A percentile compares a stretch with the other conserved stretches of the same genome.
Conservation (phyloP, 2,888 invertebrate genomes). For the Caenorhabditis virilis region DNA sequence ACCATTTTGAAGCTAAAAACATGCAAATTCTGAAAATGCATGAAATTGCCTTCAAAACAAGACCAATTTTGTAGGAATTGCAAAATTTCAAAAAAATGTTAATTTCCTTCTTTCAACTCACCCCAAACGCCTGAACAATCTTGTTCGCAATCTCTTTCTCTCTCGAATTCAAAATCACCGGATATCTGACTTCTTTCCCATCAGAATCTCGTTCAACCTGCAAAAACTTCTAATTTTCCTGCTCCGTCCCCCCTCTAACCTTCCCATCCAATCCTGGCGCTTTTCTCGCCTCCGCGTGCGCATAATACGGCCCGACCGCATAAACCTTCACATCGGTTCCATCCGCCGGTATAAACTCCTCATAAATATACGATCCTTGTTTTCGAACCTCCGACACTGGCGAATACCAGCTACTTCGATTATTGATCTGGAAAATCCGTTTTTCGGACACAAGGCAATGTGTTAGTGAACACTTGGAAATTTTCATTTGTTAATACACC, state of each 20-base stretch:
- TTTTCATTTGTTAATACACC: too few species aligned
- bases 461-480: too few species aligned
- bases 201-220: conserved; percentile 97
- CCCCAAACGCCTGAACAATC: conserved; percentile 79
- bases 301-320: conserved; percentile 98
- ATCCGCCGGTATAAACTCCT: conserved; percentile 99
- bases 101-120: conserved; percentile 53
- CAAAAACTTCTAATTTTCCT: too few species aligned
- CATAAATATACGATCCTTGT: conserved; percentile 97
- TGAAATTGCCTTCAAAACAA: too few species aligned
- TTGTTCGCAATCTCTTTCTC: conserved; percentile 97
- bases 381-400: conserved; percentile 88
- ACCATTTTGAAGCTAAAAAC: too few species aligned
- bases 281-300: conserved; percentile 97
- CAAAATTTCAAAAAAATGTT: not conserved
- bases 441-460: too few species aligned
- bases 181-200: conserved; percentile 92
- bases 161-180: conserved; percentile 92
- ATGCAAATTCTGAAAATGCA: too few species aligned
- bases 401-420: conserved; percentile 96
- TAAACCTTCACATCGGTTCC: conserved; percentile 86
- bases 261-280: conserved; percentile 78
- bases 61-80: too few species aligned
- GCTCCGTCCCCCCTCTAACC: too few species aligned
- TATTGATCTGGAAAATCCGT: conserved; percentile 81